Conservation (phyloP, 2,113 vertebrate species). For the Physeter macrocephalus region DNA sequence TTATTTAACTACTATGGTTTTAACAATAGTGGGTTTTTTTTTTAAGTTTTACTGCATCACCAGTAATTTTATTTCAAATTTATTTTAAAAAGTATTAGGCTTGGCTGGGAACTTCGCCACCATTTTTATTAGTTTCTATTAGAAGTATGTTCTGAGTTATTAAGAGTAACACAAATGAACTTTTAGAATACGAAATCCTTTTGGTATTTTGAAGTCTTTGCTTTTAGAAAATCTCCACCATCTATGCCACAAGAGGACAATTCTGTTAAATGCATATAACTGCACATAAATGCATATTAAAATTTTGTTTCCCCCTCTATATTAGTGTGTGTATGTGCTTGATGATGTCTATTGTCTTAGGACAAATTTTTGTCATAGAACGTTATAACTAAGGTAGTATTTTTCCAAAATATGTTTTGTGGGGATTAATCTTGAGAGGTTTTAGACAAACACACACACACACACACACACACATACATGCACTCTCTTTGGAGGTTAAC, state of each 20-base stretch:
- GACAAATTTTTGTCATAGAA: neutral
- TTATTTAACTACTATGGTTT: neutral
- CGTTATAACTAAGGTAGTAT: neutral
- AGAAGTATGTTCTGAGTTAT: neutral
- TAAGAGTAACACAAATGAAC: neutral
- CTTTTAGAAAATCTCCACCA: neutral
- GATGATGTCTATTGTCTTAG: neutral
- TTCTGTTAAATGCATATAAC: neutral
- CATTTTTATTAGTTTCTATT: conserved; percentile 10
- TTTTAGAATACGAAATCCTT: neutral
- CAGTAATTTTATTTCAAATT: neutral
- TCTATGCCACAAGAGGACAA: neutral
- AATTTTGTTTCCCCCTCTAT: neutral
- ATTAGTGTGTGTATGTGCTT: neutral
- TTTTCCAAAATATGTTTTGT: neutral
- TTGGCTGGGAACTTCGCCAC: neutral
- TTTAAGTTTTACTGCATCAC: neutral
- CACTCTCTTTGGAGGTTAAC: neutral
- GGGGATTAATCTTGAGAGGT: neutral
- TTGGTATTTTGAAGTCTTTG: neutral
- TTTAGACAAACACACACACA: neutral
- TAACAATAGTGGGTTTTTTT: neutral
- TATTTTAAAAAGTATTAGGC: neutral
- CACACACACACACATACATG: neutral
- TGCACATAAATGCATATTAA: neutral